These are phyloP conservation scores for Smittia sp. DNA, from an alignment of 2,888 invertebrate species.

Conservation along the genomic window DNA sequence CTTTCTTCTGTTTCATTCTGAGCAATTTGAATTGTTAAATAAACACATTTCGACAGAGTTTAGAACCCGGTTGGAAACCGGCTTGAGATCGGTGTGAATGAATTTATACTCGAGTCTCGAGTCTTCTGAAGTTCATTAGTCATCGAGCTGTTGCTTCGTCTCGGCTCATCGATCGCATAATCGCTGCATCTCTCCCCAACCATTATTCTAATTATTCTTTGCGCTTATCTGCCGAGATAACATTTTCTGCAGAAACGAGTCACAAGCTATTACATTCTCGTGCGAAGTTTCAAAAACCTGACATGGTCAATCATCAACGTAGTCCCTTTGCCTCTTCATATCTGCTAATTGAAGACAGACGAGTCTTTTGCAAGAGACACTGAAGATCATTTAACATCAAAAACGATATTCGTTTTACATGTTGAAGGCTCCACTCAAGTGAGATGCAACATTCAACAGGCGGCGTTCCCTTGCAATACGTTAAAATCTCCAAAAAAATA, in stretches of 20 bases:
- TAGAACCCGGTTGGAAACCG: not conserved
- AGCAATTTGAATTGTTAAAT: conserved; percentile 8
- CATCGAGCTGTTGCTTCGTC: too few relatives aligned
- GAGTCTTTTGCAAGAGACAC: not conserved
- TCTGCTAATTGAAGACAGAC: not conserved
- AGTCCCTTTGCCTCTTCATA: not conserved
- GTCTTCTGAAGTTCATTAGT: not conserved
- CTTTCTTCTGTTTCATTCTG: not conserved
- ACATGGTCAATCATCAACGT: not conserved
- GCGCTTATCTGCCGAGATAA: too few relatives aligned
- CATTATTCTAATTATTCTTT: too few relatives aligned
- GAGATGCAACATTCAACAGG: not conserved
- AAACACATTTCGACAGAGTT: not conserved
- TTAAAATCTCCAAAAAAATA: not conserved
- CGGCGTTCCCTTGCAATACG: not conserved
- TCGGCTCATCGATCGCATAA: too few relatives aligned
- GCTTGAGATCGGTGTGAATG: not conserved
- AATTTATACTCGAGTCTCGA: not conserved
- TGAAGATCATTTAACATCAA: not conserved
- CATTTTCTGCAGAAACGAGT: too few relatives aligned
- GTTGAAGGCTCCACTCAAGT: not conserved
- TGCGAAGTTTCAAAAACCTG: not conserved
- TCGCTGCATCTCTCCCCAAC: too few relatives aligned
- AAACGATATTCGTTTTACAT: not conserved
- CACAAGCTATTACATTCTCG: too few relatives aligned